Evolutionary conservation across 2,797 vertebrate genomes (phyloP), one percentile per base, ranked within the genome.

Genomic region (Muscicapa striata): DNA sequence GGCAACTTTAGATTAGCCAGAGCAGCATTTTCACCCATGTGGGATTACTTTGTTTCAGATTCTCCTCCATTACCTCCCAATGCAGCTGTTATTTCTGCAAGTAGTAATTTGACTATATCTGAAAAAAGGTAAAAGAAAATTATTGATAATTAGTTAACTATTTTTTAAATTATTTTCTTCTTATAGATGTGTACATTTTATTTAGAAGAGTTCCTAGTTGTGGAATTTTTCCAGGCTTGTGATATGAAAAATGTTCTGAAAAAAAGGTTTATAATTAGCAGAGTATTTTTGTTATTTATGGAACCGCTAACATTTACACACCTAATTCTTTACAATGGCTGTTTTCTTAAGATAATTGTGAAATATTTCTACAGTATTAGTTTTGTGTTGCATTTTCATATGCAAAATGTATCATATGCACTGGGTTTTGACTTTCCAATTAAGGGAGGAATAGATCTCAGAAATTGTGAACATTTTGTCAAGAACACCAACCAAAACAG

Each of bases 11-110:
- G 87, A 12, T n/a, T 99, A 93, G 98, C 98, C 77, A 99, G 98
- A 96, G 98, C 95, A 97, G 98, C 98, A 55, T 99, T 99, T 97
- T 97, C 95, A 54, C 97, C 98, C 41, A 70, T 99, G 74, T 99
- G 99, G 99, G 97, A 97, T 95, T 98, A 98, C 97, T 99, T 98
- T 95, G 98, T 98, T 59, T 94, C 96, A 75, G 70, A 95, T 22
- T 81, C 96, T 58, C 68, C 45, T 92, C 62, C 77, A 21, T 32
- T 64, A 20, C 57, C 91, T 95, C 40, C 88, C 84, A 91, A 94
- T 22, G 59, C 90, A 73, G 73, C 94, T 34, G 34, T 94, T 93
- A 68, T 95, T 96, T 97, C 90, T 96, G 76, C 96, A 86, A 97
- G 83, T 29, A 97, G 63, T 34, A 58, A 81, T 79, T 95, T 97